phyloP scores from a whole-genome alignment of 2,888 invertebrate species.

The Lepetodrilus schrolli region DNA sequence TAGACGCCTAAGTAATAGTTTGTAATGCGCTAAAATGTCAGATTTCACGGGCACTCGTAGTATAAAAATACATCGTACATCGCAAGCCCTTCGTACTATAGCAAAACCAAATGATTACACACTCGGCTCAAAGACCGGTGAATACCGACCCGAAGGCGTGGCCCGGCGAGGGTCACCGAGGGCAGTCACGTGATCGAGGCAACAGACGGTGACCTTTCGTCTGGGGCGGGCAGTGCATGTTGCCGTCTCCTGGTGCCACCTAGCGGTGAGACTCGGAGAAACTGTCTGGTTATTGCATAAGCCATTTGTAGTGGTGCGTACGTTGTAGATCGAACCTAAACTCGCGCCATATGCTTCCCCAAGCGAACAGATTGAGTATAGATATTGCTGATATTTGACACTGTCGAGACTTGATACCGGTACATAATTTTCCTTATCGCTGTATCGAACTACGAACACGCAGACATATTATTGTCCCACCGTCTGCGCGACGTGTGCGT shows the following conservation, averaged over 20 bases:
- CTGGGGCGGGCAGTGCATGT: slow-evolving; percentile 22
- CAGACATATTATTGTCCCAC: no score
- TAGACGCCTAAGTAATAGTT: no score
- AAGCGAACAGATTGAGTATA: no score
- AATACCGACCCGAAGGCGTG: background rate
- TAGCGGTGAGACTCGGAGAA: background rate
- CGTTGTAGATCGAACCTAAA: no score
- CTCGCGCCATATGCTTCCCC: no score
- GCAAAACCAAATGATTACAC: background rate
- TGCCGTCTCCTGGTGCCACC: slow-evolving; percentile 7
- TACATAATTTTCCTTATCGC: no score
- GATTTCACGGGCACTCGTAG: no score
- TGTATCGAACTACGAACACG: no score
- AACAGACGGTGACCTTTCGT: slow-evolving; percentile 15
- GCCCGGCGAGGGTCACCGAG: background rate
- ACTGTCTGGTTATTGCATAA: slow-evolving; percentile 15
- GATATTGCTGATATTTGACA: no score
- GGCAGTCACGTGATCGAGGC: slow-evolving; percentile 18
- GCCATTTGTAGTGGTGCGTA: background rate
- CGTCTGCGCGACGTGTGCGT: no score
- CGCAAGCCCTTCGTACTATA: background rate
- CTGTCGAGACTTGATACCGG: no score
- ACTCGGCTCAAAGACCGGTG: background rate
- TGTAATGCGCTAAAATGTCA: no score
- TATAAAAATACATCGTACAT: background rate